Evolutionary conservation across 2,888 invertebrate species (phyloP).

Genomic region (Drosophila fungiperda): DNA sequence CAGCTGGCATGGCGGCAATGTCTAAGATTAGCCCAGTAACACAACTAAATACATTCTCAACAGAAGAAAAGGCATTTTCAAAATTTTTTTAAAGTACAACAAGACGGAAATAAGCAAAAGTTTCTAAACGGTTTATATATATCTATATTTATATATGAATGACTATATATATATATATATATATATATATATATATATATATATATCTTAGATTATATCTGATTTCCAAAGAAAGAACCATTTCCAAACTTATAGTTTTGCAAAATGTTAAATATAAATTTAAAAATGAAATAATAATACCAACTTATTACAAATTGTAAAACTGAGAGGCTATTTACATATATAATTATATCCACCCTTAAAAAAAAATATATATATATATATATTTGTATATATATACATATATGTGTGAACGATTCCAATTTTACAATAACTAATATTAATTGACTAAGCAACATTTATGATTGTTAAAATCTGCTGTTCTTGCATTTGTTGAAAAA

Average conservation of each 20-base stretch:
- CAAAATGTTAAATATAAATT: background rate
- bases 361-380: background rate
- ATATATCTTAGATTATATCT: background rate
- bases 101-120: background rate
- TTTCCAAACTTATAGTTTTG: background rate
- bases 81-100: background rate
- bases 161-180: background rate
- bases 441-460: conserved; percentile 6
- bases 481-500: background rate
- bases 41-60: background rate
- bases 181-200: background rate
- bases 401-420: background rate
- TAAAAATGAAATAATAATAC: too few relatives aligned
- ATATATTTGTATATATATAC: background rate
- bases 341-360: too few relatives aligned
- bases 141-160: background rate
- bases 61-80: background rate
- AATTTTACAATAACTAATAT: conserved; percentile 2
- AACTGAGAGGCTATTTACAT: background rate
- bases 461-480: conserved; percentile 22
- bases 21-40: background rate
- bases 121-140: background rate
- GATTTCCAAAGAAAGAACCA: background rate
- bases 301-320: too few relatives aligned
- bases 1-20: conserved; percentile 41